Evolutionary conservation across 2,113 vertebrate genomes (phyloP), one percentile per base, ranked within the genome.

Genomic region (Hippocampus abdominalis): DNA sequence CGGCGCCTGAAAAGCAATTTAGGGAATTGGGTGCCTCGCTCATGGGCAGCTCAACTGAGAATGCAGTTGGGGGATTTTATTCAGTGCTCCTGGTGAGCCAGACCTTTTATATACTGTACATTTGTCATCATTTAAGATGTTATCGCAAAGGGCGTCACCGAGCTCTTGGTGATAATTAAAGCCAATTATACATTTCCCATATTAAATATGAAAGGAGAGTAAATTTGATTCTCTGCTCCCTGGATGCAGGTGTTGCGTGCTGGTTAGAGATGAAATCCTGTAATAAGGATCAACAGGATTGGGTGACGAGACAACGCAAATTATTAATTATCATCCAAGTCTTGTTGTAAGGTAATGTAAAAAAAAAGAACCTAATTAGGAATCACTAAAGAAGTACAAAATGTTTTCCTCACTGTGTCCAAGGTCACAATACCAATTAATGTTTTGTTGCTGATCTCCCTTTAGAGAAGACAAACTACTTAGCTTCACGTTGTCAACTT

Each of bases 401-500:
- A 46, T 81, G 78, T 84, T 88, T 81, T 81, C 64, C 78, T 68
- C 44, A 32, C 46, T 75, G 70, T 57, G 75, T 77, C 79, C 85
- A 86, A 86, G 84, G 86, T 83, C 73, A 66, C 70, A 40, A 73
- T 23, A 48, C 68, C 81, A 88, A 87, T 87, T 86, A 86, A 75
- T 73, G 71, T 85, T 77, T 85, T 56, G 83, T 78, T 68, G 76
- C 73, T 79, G 72, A 78, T 68, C 79, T 77, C 78, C 70, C 73
- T n/a, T 64, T 60, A 76, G 80, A 49, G 60, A 68, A 78, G 71
- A 78, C 29, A 13, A 77, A 72, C 66, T 70, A 67, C 64, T 79
- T 76, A 66, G 72, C 69, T 70, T 87, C 72, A 77, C 69, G 70
- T 71, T 81, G 84, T 79, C 82, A 81, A 82, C 64, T 65, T 53